phyloP scores from a whole-genome alignment of 2,113 vertebrate genomes.

The Dromas ardeola region DNA sequence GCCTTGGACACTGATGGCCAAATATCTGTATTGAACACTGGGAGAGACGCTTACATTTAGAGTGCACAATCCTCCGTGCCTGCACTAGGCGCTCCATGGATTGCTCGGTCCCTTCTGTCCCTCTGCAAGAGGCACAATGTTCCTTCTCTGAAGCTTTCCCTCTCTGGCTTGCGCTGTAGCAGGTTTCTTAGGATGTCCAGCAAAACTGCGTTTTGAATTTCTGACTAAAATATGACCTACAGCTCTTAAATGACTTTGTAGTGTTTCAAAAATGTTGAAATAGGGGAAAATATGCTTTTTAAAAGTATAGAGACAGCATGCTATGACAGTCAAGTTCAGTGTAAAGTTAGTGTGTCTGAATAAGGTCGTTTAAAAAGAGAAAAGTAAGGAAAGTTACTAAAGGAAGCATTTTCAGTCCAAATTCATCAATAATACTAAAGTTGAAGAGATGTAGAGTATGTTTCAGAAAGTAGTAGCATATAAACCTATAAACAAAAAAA shows the following conservation, averaged over 20 bases:
- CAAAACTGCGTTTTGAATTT: not conserved
- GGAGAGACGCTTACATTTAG: not conserved
- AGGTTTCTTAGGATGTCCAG: not conserved
- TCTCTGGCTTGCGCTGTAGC: not conserved
- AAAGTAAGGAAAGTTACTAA: not conserved
- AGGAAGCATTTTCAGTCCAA: not conserved
- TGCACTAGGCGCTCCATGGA: not conserved
- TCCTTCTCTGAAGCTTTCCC: not conserved
- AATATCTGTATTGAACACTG: not conserved
- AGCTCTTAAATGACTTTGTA: not conserved
- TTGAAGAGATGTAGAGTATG: not conserved
- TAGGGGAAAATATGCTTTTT: not conserved
- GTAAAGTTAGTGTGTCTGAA: not conserved
- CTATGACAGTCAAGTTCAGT: not conserved
- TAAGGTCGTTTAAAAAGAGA: not conserved
- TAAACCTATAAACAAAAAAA: not conserved
- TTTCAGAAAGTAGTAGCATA: not conserved
- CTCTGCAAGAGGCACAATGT: not conserved
- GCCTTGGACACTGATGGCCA: not conserved
- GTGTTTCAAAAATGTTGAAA: not conserved
- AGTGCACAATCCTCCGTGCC: not conserved
- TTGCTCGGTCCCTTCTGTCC: not conserved
- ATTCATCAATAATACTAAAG: not conserved
- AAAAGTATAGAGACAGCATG: fast-evolving
- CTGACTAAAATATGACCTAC: not conserved